Evolutionary conservation across 2,113 vertebrate genomes (phyloP).

Genomic region (Sitta europaea): DNA sequence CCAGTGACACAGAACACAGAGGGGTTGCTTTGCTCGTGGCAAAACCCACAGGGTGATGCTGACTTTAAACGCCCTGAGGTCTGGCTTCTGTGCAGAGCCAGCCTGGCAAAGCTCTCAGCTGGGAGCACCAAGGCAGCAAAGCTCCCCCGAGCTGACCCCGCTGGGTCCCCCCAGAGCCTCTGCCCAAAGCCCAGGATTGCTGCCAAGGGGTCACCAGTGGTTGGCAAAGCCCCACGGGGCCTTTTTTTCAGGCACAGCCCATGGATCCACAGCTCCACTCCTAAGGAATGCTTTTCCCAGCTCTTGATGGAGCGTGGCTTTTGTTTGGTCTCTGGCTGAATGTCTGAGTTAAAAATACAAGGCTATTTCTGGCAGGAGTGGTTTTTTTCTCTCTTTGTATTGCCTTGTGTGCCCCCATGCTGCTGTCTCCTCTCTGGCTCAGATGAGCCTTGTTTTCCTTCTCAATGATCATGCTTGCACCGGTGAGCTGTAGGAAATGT

Average conservation of each 20-base stretch:
- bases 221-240: not conserved
- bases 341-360: constrained; percentile 52
- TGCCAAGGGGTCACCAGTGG: not conserved
- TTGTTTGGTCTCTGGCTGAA: constrained; percentile 46
- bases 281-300: not conserved
- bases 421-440: constrained; percentile 35
- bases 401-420: constrained; percentile 25
- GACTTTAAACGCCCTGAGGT: not conserved
- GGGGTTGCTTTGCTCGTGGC: not conserved
- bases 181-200: accelerated
- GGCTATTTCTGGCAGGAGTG: constrained; percentile 47
- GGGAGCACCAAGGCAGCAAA: not conserved
- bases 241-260: not conserved
- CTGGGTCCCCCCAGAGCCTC: not conserved
- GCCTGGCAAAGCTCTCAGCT: not conserved
- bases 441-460: constrained; percentile 50
- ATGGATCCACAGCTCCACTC: not conserved
- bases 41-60: accelerated
- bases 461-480: constrained; percentile 26
- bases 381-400: not conserved
- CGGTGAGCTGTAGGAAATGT: constrained; percentile 34
- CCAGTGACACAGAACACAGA: accelerated
- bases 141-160: not conserved
- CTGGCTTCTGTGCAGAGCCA: not conserved
- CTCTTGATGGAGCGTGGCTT: not conserved